Conservation (phyloP, 2,888 invertebrate genomes). For the Margaritifera margaritifera region DNA sequence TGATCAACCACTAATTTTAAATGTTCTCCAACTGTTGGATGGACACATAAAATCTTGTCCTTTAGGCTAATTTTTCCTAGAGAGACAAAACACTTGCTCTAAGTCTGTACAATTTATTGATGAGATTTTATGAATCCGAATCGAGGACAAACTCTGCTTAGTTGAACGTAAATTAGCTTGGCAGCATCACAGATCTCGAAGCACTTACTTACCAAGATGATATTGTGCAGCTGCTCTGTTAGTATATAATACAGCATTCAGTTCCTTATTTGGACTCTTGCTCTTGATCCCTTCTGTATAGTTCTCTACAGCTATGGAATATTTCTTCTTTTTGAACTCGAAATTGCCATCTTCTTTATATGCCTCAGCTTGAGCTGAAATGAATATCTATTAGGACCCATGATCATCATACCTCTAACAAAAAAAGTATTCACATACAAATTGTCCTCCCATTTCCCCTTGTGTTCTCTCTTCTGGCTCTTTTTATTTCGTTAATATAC, state of each 20-base stretch:
- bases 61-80: no score
- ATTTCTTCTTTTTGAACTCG: slow-evolving; percentile 95
- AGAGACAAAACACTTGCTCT: no score
- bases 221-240: slow-evolving; percentile 94
- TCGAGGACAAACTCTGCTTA: not conserved
- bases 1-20: no score
- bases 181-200: not conserved
- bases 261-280: slow-evolving; percentile 81
- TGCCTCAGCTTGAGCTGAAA: slow-evolving; percentile 84
- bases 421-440: no score
- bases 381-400: not conserved
- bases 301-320: slow-evolving; percentile 84
- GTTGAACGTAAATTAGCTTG: not conserved
- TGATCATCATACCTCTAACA: no score
- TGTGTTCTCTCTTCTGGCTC: no score
- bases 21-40: no score
- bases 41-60: no score
- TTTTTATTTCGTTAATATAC: no score
- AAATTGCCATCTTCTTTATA: slow-evolving; percentile 98
- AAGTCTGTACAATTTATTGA: no score
- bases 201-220: slow-evolving; percentile 81
- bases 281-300: slow-evolving; percentile 92
- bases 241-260: slow-evolving; percentile 89
- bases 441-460: no score
- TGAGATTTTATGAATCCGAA: no score